These are phyloP conservation scores for Hyles euphorbiae DNA, from an alignment of 1,140 invertebrate genomes.

Conservation along the genomic window DNA sequence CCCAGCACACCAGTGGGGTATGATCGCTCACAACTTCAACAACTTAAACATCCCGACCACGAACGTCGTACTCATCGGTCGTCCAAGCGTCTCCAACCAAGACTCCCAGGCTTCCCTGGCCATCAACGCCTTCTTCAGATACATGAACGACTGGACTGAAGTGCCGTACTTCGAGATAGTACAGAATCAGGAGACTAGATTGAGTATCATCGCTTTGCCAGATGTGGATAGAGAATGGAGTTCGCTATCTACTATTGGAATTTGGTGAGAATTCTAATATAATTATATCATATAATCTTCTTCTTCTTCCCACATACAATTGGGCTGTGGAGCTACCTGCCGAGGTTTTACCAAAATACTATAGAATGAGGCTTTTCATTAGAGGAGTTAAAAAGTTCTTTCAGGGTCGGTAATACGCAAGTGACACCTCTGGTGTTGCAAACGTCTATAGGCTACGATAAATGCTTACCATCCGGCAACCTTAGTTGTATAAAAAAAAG, in stretches of 20 bases:
- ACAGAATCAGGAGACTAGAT: slow-evolving; percentile 35
- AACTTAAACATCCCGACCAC: slow-evolving; percentile 35
- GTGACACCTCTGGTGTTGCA: too few relatives aligned
- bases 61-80: slow-evolving; percentile 36
- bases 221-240: slow-evolving; percentile 50
- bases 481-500: too few relatives aligned
- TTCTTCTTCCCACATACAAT: too few relatives aligned
- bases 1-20: slow-evolving; percentile 48
- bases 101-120: slow-evolving; percentile 40
- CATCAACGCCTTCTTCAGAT: slow-evolving; percentile 40
- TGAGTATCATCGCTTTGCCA: slow-evolving; percentile 54
- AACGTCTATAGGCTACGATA: too few relatives aligned
- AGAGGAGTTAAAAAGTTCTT: too few relatives aligned
- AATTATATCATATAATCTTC: too few relatives aligned
- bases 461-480: too few relatives aligned
- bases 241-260: slow-evolving; percentile 47
- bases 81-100: slow-evolving; percentile 33
- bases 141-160: slow-evolving; percentile 45
- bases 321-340: too few relatives aligned
- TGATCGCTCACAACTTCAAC: slow-evolving; percentile 55
- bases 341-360: too few relatives aligned
- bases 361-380: too few relatives aligned
- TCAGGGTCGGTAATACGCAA: too few relatives aligned
- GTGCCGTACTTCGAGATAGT: slow-evolving; percentile 41
- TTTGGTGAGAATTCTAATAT: slow-evolving; percentile 44